Percentiles rank a stretch among this genome's conserved stretches.
Evolutionary conservation across 2,113 vertebrate species (phyloP).

Genomic region (Nothoprocta perdicaria): DNA sequence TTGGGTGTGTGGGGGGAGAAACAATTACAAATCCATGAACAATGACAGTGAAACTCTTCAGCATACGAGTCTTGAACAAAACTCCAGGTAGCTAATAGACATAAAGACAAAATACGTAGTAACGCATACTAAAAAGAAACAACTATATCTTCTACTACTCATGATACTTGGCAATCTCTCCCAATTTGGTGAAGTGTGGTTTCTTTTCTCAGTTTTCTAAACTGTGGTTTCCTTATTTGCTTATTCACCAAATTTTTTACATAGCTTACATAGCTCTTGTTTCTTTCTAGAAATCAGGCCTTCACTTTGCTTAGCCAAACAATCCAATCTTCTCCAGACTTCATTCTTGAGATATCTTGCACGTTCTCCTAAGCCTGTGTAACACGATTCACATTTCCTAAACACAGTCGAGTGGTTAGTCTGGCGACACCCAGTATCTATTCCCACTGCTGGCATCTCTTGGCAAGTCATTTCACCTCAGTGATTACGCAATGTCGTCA

Average conservation of each 20-base stretch:
- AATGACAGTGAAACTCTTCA: background rate
- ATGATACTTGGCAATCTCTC: background rate
- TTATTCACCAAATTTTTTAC: background rate
- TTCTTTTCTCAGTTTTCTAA: background rate
- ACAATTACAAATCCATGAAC: background rate
- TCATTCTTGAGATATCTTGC: background rate
- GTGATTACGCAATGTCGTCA: background rate
- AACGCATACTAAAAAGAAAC: background rate
- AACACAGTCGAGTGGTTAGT: rapidly evolving
- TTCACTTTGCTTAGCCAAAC: background rate
- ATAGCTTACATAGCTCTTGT: background rate
- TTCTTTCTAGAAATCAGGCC: background rate
- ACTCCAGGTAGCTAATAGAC: background rate
- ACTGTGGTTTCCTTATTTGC: background rate
- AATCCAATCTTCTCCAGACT: background rate
- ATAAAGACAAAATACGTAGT: background rate
- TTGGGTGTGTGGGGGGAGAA: too few relatives aligned
- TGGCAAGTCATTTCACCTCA: rapidly evolving
- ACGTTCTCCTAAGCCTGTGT: background rate
- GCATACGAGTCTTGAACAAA: background rate
- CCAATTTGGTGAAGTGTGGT: background rate
- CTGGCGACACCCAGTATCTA: background rate
- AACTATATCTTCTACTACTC: background rate
- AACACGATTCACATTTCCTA: background rate
- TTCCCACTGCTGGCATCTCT: background rate